Evolutionary conservation across 2,888 invertebrate species (phyloP).

Genomic region (Aplocera efformata): DNA sequence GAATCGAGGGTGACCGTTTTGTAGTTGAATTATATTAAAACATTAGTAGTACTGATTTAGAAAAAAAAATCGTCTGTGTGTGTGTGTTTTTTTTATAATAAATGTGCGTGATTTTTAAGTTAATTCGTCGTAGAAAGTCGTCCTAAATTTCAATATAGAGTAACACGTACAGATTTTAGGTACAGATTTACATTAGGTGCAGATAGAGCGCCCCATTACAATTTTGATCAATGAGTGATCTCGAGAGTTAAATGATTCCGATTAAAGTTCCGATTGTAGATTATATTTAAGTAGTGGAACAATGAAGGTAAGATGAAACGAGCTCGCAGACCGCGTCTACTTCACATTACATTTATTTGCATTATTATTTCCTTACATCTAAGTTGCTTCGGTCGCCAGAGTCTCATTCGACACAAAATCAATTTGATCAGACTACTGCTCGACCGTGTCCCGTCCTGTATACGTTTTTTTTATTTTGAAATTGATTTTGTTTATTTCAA

Average conservation of each 20-base stretch:
- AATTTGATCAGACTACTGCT: constrained; percentile 7
- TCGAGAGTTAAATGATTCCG: too few species aligned
- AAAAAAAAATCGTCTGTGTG: constrained; percentile 2
- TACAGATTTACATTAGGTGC: too few species aligned
- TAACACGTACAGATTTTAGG: too few species aligned
- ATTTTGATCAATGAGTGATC: too few species aligned
- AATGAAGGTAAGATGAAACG: constrained; percentile 6
- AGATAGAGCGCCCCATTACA: too few species aligned
- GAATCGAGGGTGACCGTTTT: too few species aligned
- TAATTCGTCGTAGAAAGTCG: not conserved
- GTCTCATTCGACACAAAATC: constrained; percentile 5
- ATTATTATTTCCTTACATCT: constrained; percentile 50
- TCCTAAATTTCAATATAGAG: too few species aligned
- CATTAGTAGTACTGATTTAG: not conserved
- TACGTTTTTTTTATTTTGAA: constrained; percentile 16
- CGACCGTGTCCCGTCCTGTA: constrained; percentile 29
- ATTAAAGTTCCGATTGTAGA: not conserved
- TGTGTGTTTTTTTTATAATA: not conserved
- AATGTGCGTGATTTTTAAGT: not conserved
- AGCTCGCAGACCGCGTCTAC: constrained; percentile 26
- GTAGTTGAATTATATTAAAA: too few species aligned
- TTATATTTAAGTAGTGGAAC: not conserved
- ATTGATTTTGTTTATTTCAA: constrained; percentile 13
- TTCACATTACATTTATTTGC: constrained; percentile 65
- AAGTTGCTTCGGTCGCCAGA: constrained; percentile 49